Conservation (phyloP, 2,113 vertebrate genomes). For the Halichoerus grypus region DNA sequence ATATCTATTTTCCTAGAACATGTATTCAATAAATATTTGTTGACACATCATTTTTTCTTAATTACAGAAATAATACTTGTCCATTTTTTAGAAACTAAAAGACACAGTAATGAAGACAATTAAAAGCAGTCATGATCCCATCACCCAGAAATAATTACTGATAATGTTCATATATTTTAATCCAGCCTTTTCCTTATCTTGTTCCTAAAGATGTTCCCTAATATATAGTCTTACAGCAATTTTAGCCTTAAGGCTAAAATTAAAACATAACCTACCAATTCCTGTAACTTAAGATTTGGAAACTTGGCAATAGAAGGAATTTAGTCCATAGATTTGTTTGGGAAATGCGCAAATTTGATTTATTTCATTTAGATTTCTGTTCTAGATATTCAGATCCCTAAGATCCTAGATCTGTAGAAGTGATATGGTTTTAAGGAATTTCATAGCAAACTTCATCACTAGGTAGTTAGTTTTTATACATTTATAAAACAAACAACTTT, state of each 20-base stretch:
- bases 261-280: slow-evolving; percentile 33
- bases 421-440: background rate
- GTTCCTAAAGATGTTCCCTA: background rate
- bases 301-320: background rate
- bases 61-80: background rate
- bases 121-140: background rate
- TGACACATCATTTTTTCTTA: background rate
- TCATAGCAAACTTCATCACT: background rate
- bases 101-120: background rate
- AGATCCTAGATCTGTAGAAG: background rate
- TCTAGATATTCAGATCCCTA: background rate
- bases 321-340: background rate
- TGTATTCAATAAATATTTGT: background rate
- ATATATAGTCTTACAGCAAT: background rate
- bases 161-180: background rate
- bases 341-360: background rate
- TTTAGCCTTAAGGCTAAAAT: background rate
- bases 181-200: background rate
- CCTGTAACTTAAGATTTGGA: background rate
- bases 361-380: background rate
- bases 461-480: background rate
- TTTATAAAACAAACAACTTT: slow-evolving; percentile 32
- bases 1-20: background rate
- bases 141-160: background rate
- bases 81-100: background rate